Base-by-base conservation (phyloP, 2,797 vertebrate species). In the Macropodus opercularis region DNA sequence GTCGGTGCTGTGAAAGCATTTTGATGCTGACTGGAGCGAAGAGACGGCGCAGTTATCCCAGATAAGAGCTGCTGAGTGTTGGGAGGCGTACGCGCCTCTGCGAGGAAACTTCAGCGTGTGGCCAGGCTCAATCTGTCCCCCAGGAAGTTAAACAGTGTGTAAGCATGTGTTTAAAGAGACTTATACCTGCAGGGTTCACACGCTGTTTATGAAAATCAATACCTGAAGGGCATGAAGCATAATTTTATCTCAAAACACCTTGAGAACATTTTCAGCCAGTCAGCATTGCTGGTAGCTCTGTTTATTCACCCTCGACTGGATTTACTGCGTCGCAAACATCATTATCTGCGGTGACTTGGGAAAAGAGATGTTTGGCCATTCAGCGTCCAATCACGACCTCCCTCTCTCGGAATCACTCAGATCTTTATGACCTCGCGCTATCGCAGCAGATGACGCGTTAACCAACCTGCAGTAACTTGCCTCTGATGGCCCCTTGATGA, bases 351-450 rank as follows among this genome's bases (percentile, higher is more conserved):
- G 91, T 94, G 93, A 93, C 90, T 90, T 93, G 89, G 90, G 85
- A 79, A 84, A 81, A 63, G 75, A 27, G 77, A 81, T 85, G 85
- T 85, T 83, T 89, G 64, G 56, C 44, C 41, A 40, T 4, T 69
- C n/a, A 2, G 75, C 75, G 73, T 87, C 75, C 91, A 87, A 83
- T 92, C 90, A 91, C 85, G 84, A 89, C 89, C 88, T 84, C 69
- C 63, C 89, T 91, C 93, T 89, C 54, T 50, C 55, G 36, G 63
- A 75, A 60, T 67, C 67, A 22, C 70, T 49, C 40, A 75, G 56
- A 72, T 87, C 88, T 96, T 95, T 95, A 95, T 90, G 90, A 90
- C 91, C 90, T 85, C 73, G 83, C 87, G 90, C 83, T 89, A 90
- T 93, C 87, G 86, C 89, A 77, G 47, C 1, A 88, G 90, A 87